A percentile compares a stretch with the other conserved stretches of the same genome.
These are phyloP conservation scores for Myrmophylax atrothorax DNA, from an alignment of 2,113 vertebrate genomes.

Conservation along the genomic window DNA sequence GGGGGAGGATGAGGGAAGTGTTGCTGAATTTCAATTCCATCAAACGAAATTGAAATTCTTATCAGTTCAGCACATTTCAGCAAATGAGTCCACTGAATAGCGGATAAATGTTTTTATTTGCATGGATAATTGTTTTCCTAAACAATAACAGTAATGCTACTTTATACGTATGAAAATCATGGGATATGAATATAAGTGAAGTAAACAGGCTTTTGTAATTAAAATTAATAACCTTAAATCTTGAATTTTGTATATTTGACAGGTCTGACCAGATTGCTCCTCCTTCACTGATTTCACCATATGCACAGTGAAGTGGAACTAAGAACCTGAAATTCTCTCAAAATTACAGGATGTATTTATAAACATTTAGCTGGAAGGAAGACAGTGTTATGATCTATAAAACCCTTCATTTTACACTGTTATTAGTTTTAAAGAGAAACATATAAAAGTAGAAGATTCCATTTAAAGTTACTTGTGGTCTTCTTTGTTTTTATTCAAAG, in stretches of 20 bases:
- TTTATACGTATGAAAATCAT: neutral
- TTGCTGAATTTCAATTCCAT: neutral
- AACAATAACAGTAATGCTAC: neutral
- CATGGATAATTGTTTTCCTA: neutral
- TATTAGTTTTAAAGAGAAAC: neutral
- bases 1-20: neutral
- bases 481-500: neutral
- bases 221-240: neutral
- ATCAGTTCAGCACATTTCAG: neutral
- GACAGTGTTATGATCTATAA: neutral
- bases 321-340: neutral
- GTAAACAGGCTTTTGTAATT: neutral
- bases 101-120: neutral
- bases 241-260: neutral
- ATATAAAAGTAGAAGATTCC: neutral
- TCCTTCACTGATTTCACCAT: neutral
- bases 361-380: neutral
- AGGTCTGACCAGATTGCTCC: neutral
- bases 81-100: neutral
- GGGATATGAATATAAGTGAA: neutral
- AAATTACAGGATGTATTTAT: neutral
- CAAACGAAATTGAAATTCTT: neutral
- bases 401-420: neutral
- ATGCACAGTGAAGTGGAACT: neutral
- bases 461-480: neutral